Conservation (phyloP, 2,797 vertebrate genomes). For the Peromyscus nudipes region DNA sequence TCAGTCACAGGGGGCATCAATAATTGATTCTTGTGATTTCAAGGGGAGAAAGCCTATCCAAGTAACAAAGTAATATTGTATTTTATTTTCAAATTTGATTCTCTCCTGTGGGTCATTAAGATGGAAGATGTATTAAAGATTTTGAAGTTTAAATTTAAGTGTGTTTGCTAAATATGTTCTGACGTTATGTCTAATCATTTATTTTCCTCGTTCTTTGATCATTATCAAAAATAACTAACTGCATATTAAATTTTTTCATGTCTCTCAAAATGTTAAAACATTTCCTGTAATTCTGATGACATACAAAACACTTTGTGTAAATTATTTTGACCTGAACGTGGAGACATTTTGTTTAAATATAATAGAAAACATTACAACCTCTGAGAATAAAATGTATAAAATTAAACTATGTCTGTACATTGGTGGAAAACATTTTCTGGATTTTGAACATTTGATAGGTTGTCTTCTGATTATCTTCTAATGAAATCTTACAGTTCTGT, state of each 20-base stretch:
- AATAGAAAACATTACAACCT: slow-evolving; percentile 41
- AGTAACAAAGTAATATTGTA: background rate
- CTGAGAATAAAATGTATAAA: background rate
- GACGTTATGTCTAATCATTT: background rate
- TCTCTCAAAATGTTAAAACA: background rate
- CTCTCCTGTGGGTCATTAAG: background rate
- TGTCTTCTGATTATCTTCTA: background rate
- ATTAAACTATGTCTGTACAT: background rate
- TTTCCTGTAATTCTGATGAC: background rate
- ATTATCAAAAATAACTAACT: background rate
- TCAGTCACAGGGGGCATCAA: background rate
- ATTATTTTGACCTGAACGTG: background rate
- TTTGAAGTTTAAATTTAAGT: background rate
- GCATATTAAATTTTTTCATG: background rate
- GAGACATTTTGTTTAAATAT: background rate
- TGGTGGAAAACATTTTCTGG: background rate
- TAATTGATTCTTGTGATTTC: background rate
- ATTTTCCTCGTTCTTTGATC: background rate
- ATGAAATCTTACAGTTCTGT: background rate
- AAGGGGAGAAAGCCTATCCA: background rate
- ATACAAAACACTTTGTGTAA: background rate
- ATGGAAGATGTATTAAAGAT: background rate
- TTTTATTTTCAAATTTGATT: background rate
- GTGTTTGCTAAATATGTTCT: background rate
- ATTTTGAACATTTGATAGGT: background rate